Evolutionary conservation across 2,797 vertebrate genomes (phyloP).

Genomic region (Pteropus rufus): DNA sequence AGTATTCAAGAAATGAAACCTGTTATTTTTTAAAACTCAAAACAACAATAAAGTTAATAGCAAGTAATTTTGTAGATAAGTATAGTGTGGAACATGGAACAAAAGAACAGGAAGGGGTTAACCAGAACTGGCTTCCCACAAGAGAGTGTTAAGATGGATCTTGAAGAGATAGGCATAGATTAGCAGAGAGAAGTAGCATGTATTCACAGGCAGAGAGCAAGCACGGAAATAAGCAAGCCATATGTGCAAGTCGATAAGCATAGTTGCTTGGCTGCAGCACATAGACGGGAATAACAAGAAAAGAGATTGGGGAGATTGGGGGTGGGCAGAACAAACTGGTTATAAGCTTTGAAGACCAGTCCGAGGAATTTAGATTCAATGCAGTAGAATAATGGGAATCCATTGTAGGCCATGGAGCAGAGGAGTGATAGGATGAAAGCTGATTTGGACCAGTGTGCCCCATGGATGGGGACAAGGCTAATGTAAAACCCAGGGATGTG

Average conservation of each 20-base stretch:
- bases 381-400: background rate
- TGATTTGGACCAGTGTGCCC: constrained; percentile 16
- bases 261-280: constrained; percentile 58
- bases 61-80: background rate
- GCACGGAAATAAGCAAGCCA: constrained; percentile 67
- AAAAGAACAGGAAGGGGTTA: constrained; percentile 49
- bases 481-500: background rate
- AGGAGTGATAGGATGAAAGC: background rate
- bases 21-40: constrained; percentile 31
- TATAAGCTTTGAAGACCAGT: constrained; percentile 31
- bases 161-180: constrained; percentile 61
- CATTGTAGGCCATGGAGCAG: background rate
- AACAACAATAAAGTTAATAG: background rate
- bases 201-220: constrained; percentile 73
- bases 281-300: constrained; percentile 65
- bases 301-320: constrained; percentile 41
- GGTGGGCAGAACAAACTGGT: background rate
- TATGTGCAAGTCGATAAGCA: constrained; percentile 69
- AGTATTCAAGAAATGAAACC: background rate
- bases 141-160: constrained; percentile 44
- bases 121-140: constrained; percentile 2
- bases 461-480: background rate
- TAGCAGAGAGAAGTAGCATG: constrained; percentile 64
- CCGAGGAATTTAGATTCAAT: background rate
- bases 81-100: background rate